These are phyloP conservation scores for Pegoplata infirma DNA, from an alignment of 2,888 invertebrate genomes.

Conservation along the genomic window DNA sequence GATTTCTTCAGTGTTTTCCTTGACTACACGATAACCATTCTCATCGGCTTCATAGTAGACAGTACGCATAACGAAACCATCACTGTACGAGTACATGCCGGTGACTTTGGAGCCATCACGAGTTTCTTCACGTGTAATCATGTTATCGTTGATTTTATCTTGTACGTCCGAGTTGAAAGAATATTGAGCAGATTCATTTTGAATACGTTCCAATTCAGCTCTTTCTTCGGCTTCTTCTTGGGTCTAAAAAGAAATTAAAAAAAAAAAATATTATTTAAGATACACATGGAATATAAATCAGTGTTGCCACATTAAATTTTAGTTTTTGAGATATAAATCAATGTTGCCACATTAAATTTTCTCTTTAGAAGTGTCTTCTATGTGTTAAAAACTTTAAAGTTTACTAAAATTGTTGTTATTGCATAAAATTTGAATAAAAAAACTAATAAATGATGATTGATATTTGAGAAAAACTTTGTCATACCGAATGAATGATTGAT, in stretches of 20 bases:
- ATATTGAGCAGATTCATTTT: conserved; percentile 79
- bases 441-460: neutral
- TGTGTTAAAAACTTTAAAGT: too few species aligned
- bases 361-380: too few species aligned
- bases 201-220: conserved; percentile 68
- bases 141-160: conserved; percentile 79
- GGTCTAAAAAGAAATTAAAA: conserved; percentile 41
- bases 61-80: conserved; percentile 80
- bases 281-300: too few species aligned
- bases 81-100: conserved; percentile 81
- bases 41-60: conserved; percentile 82
- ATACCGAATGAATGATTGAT: too few species aligned
- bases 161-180: conserved; percentile 77
- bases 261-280: too few species aligned
- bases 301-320: too few species aligned
- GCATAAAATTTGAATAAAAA: too few species aligned
- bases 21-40: conserved; percentile 81
- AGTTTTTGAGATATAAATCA: too few species aligned
- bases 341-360: too few species aligned
- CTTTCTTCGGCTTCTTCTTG: conserved; percentile 62
- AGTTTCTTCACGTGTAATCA: conserved; percentile 75
- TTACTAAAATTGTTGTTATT: too few species aligned
- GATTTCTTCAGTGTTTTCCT: conserved; percentile 78
- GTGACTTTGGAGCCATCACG: conserved; percentile 72
- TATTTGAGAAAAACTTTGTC: neutral